A percentile compares a stretch with the other conserved stretches of the same genome.
phyloP scores from a whole-genome alignment of 2,888 invertebrate genomes.

The Cosmia pyralina region DNA sequence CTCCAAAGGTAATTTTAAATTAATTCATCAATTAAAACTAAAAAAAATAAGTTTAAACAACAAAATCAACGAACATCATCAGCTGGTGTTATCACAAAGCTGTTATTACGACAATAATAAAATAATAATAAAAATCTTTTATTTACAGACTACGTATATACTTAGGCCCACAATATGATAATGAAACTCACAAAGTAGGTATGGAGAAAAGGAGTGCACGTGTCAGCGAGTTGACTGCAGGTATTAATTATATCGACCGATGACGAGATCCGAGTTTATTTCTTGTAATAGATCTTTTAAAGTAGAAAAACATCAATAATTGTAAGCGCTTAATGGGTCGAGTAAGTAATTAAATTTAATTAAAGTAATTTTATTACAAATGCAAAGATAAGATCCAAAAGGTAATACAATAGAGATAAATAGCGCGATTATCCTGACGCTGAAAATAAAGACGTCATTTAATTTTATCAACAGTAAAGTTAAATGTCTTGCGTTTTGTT shows the following conservation, averaged over 20 bases:
- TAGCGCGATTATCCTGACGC: constrained; percentile 32
- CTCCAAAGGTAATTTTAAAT: constrained; percentile 2
- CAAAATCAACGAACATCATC: too few species aligned
- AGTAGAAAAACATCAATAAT: constrained; percentile 29
- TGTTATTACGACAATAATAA: too few species aligned
- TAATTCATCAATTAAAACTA: constrained; percentile 22
- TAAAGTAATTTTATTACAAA: constrained; percentile 52
- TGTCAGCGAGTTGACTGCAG: too few species aligned
- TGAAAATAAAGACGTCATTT: constrained; percentile 40
- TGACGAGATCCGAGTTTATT: too few species aligned
- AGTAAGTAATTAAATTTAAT: constrained; percentile 56
- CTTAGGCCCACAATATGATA: too few species aligned
- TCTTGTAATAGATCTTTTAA: constrained; percentile 10
- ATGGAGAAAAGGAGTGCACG: too few species aligned
- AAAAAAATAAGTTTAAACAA: not conserved
- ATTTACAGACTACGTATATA: too few species aligned
- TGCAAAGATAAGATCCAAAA: constrained; percentile 60
- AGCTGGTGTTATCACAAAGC: too few species aligned
- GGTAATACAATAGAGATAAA: constrained; percentile 47
- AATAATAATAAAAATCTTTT: too few species aligned
- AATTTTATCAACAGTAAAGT: constrained; percentile 33
- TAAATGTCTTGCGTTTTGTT: constrained; percentile 15
- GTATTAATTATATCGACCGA: too few species aligned
- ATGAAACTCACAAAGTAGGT: too few species aligned
- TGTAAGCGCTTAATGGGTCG: constrained; percentile 34